These are phyloP conservation scores for Leptopilina boulardi DNA, from an alignment of 1,140 invertebrate species.

Conservation along the genomic window DNA sequence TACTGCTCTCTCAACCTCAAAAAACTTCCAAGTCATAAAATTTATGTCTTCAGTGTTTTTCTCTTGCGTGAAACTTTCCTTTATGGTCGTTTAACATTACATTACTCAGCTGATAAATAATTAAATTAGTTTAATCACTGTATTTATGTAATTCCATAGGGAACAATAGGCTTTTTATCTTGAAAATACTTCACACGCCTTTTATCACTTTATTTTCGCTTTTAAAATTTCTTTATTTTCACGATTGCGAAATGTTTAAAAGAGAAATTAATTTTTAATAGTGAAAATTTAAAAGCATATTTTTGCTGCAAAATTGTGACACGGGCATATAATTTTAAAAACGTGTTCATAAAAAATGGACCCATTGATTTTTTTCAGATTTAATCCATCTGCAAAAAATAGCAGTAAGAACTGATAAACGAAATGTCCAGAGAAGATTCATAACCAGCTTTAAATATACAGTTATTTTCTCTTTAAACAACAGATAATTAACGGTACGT, in stretches of 20 bases:
- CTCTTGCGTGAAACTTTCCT: background rate
- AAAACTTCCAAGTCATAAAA: slow-evolving; percentile 22
- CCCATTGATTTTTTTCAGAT: background rate
- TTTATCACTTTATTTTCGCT: no score
- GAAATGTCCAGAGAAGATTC: background rate
- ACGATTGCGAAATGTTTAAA: no score
- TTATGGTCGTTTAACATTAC: background rate
- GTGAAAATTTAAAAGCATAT: no score
- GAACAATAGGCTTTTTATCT: no score
- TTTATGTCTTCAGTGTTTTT: background rate
- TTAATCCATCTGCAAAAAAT: background rate
- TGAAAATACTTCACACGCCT: no score
- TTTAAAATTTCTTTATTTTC: no score
- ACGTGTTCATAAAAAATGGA: no score
- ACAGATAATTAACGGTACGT: background rate
- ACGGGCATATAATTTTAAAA: no score
- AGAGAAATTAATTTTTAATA: no score
- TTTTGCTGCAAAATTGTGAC: no score
- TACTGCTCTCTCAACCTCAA: background rate
- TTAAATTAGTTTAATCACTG: no score
- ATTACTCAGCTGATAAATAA: background rate
- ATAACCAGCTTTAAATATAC: background rate
- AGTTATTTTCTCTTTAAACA: background rate
- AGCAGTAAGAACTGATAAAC: background rate
- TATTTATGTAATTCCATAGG: no score